Conservation (phyloP, 2,888 invertebrate genomes). For the Agrochola macilenta region DNA sequence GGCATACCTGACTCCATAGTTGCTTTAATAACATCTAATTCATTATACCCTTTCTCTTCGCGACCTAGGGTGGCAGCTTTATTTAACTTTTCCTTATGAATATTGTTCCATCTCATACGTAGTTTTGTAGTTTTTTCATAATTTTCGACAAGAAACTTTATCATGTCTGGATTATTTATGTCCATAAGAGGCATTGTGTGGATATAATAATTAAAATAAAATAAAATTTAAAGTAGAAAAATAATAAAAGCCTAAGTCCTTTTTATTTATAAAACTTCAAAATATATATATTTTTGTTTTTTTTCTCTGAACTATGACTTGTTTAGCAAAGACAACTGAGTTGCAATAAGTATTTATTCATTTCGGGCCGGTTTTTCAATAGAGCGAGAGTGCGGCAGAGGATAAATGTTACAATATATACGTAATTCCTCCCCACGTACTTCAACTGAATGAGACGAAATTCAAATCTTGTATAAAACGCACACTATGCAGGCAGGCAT, state of each 20-base stretch:
- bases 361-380: background rate
- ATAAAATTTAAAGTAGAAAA: background rate
- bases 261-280: slow-evolving; percentile 15
- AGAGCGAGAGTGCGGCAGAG: background rate
- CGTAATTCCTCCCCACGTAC: too few species aligned
- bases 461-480: too few species aligned
- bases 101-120: slow-evolving; percentile 75
- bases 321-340: background rate
- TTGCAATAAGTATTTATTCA: background rate
- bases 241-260: background rate
- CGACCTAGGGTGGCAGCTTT: slow-evolving; percentile 71
- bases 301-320: background rate
- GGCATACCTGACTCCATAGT: slow-evolving; percentile 68
- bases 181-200: slow-evolving; percentile 75
- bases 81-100: slow-evolving; percentile 66
- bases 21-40: slow-evolving; percentile 67
- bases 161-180: slow-evolving; percentile 73
- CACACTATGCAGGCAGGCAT: too few species aligned
- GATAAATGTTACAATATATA: too few species aligned
- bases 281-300: too few species aligned
- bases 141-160: slow-evolving; percentile 75
- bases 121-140: slow-evolving; percentile 75
- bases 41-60: slow-evolving; percentile 70
- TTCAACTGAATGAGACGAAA: too few species aligned
- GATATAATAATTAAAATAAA: slow-evolving; percentile 14